phyloP scores from a whole-genome alignment of 1,140 invertebrate species.

The Meloidogyne hapla region DNA sequence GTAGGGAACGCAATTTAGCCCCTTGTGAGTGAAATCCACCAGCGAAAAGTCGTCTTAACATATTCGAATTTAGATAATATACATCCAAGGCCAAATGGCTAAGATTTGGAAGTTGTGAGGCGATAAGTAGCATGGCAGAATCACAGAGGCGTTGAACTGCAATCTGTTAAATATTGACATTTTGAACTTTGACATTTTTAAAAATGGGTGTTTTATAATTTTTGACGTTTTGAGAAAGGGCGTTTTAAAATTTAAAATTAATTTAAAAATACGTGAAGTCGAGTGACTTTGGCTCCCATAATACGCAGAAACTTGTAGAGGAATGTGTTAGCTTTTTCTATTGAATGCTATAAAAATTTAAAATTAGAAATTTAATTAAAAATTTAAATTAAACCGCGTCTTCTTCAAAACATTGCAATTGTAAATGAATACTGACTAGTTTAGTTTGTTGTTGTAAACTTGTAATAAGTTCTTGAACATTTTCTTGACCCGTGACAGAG shows the following conservation, averaged over 20 bases:
- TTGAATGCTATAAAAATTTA: slow-evolving; percentile 44
- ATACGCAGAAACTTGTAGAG: slow-evolving; percentile 48
- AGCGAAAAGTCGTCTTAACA: slow-evolving; percentile 33
- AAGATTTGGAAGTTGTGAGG: slow-evolving; percentile 42
- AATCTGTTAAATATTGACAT: slow-evolving; percentile 12
- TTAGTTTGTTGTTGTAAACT: slow-evolving; percentile 40
- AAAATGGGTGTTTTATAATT: too few species aligned
- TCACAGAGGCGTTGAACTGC: slow-evolving; percentile 50
- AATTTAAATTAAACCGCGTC: slow-evolving; percentile 42
- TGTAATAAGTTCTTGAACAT: slow-evolving; percentile 49
- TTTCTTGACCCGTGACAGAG: slow-evolving; percentile 57
- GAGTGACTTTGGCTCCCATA: slow-evolving; percentile 56
- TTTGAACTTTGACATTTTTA: neutral
- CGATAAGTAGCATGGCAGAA: slow-evolving; percentile 37
- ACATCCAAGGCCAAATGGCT: slow-evolving; percentile 55
- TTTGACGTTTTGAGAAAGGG: too few species aligned
- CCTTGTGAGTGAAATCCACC: slow-evolving; percentile 28
- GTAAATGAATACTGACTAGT: slow-evolving; percentile 56
- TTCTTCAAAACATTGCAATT: slow-evolving; percentile 53
- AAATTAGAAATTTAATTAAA: neutral
- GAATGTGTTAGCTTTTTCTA: slow-evolving; percentile 57
- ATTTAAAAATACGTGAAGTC: slow-evolving; percentile 46
- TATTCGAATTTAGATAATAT: slow-evolving; percentile 47
- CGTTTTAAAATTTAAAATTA: neutral
- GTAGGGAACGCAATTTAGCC: slow-evolving; percentile 43